Evolutionary conservation across 2,888 invertebrate genomes (phyloP), one percentile per base, ranked within the genome.

Genomic region (Polymixis flavicincta): DNA sequence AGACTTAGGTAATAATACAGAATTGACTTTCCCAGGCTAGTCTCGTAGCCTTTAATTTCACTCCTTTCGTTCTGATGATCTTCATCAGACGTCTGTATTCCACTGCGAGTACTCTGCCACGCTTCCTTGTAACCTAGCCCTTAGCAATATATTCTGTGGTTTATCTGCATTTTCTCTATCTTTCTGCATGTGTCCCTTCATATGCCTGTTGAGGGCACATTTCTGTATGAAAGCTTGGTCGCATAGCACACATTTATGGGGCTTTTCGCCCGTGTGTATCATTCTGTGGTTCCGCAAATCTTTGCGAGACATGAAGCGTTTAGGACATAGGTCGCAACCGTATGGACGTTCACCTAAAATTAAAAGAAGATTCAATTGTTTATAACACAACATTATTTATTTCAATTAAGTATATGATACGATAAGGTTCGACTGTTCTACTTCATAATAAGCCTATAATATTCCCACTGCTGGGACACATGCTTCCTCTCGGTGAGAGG

Each of bases 131-230:
- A 85, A 66, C 48, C 85, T 68, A 13, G 84, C 76, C 65, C 82
- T 84, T n/a, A 87, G 42, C 25, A 87, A 59, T 77, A 85, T 64
- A 74, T 80, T 84, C 65, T 85, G 84, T 60, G 83, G 42, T 66
- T 85, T 85, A 5, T 86, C 84, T 6, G 66, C 85, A 11, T 88
- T 89, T 48, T 88, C 85, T 9, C 65, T 85, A 1, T 89, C 89
- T 28, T 88, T 86, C 82, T 92, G 91, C 59, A 91, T 92, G 19
- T 92, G 91, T 13, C 90, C 90, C 94, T 98, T 98, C 99, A 99
- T 98, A 94, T 99, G 99, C 88, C 99, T 98, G 50, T 99, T 99
- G 22, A 99, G 96, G 87, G 99, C 99, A 95, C 99, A 99, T 87
- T 99, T 97, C 94, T 98, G 98, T 93, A 99, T 99, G 94, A 99